Base-by-base conservation (phyloP, 2,113 vertebrate species). In the Syngnathus floridae region DNA sequence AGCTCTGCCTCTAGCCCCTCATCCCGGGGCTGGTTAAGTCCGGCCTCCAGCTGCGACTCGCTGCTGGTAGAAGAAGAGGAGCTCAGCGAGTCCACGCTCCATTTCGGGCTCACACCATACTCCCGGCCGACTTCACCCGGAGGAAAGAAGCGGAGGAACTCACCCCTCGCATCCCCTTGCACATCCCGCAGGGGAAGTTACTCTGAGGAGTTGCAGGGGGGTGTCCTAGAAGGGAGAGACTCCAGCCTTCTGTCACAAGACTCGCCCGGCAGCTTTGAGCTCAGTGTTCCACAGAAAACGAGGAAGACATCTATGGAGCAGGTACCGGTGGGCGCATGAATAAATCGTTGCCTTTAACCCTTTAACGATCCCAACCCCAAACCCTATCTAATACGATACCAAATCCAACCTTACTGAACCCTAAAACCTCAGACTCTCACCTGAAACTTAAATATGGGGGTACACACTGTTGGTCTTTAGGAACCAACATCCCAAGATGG, bases 1-100 rank as follows among this genome's bases (percentile, higher is more conserved):
- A 95, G 94, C 65, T 93, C 95, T 0, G 94, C 93, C 67, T 95
- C 94, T 84, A 96, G 94, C 79, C 93, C 92, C 46, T 92, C 94
- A 17, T 95, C 93, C 38, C 91, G 94, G 0, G 93, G 93, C 51
- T 95, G 94, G 87, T 90, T 95, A 13, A 94, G 93, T 0, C 93
- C 93, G 0, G 92, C 93, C 49, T 95, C 94, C 9, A 94, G 94
- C 80, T 94, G 93, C 0, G 92, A 94, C 65, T 91, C 93, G n/a
- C 90, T 93, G 0, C 83, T 93, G 54, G 93, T 92, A 43, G 95
- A 96, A 22, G 95, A 95, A 21, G 95, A 95, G 14, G 94, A 96
- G 69, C 87, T 96, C 7, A 93, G 85, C 0, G 94, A 96, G 40
- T 91, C 92, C 0, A 77, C 93, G 0, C 81, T 91, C 21, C 90